Evolutionary conservation across 2,888 invertebrate species (phyloP), one percentile per base, ranked within the genome.

Genomic region (Pseudanteris insignis): DNA sequence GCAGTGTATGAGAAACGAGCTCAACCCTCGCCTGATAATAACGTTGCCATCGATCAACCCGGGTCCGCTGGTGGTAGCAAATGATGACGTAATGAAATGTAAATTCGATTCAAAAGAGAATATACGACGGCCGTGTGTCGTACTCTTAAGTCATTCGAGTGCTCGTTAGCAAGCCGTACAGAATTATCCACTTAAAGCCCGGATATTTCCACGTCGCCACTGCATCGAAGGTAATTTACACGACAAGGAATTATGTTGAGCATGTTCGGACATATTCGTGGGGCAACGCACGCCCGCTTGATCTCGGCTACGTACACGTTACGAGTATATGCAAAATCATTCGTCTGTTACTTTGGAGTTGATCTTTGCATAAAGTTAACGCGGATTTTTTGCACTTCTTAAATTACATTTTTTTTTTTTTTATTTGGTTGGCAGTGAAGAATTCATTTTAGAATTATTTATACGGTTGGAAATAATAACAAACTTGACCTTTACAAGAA

Each of bases 21-120:
- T 18, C 33, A 14, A 36, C 36, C 50, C 51, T 46, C 46, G 29
- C 15, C 9, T 29, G 40, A 34, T 37, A 46, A 55, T 41, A 41
- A 21, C 40, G 24, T 11, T 14, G 29, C 41, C 44, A 46, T 47
- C 51, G 51, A 41, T 50, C 46, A 50, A 61, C 37, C 25, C 18
- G 24, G 9, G 29, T 11, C 50, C 26, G 50, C 46, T 51, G 36
- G 32, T 34, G 36, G 46, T 33, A 53, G 62, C 43, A 53, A 57
- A 57, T 51, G 57, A 62, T 62, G 62, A 62, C 62, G 57, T 57
- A 62, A 62, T 62, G 57, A 62, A 62, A 62, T 62, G 62, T 53
- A 63, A 63, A 63, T 58, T 57, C 7, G 47, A 58, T 58, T 53
- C 53, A 50, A n/a, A 59, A 53, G 59, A 50, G 43, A 50, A 60